Conservation (phyloP, 1,140 invertebrate species). For the Caenorhabditis inopinata region DNA sequence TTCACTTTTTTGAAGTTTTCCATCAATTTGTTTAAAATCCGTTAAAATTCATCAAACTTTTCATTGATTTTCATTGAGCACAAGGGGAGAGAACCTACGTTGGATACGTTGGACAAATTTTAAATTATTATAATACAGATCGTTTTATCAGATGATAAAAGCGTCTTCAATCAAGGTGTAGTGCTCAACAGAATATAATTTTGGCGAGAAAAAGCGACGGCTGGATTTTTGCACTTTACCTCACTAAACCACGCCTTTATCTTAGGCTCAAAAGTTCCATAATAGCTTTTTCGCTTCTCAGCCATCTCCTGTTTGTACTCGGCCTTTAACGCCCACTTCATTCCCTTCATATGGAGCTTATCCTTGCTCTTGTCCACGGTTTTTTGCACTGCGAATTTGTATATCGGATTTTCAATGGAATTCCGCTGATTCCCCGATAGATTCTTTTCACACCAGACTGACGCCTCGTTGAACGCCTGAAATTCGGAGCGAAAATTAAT, state of each 20-base stretch:
- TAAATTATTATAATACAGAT: no score
- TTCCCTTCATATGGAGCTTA: background rate
- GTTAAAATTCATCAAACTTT: background rate
- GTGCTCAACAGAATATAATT: no score
- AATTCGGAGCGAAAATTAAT: background rate
- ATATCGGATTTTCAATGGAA: background rate
- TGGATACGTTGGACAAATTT: no score
- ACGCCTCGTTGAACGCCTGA: constrained; percentile 4
- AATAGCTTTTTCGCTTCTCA: background rate
- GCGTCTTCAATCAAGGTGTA: no score
- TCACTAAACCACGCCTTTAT: constrained; percentile 9
- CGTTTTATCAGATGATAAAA: no score
- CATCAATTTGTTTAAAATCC: background rate
- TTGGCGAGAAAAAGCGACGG: background rate
- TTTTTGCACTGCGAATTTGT: background rate
- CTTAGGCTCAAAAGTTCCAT: background rate
- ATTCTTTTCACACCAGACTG: constrained; percentile 2
- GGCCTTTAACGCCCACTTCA: background rate
- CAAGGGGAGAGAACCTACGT: no score
- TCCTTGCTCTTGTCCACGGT: background rate
- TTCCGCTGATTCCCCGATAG: background rate
- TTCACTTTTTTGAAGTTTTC: no score
- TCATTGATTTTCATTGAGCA: no score
- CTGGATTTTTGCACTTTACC: background rate
- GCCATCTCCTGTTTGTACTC: background rate